Evolutionary conservation across 2,113 vertebrate genomes (phyloP).

Genomic region (Dinomys branickii): DNA sequence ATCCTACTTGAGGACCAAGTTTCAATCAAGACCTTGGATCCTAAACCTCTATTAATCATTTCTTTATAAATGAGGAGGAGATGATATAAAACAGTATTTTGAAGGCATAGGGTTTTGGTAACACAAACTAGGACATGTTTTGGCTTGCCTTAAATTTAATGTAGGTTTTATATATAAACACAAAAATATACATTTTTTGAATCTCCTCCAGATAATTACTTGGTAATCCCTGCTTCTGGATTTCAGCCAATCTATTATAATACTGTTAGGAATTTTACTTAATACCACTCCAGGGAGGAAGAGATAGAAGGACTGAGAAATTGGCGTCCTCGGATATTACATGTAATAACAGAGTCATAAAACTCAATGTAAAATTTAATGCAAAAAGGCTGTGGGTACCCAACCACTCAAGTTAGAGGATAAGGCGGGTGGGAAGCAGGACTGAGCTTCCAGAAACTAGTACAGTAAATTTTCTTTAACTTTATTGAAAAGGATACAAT

Average conservation of each 20-base stretch:
- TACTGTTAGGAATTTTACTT: conserved; percentile 82
- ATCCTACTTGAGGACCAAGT: neutral
- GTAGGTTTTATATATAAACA: conserved; percentile 80
- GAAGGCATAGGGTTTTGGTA: conserved; percentile 65
- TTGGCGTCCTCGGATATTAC: conserved; percentile 75
- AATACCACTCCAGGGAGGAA: conserved; percentile 83
- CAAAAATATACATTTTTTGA: conserved; percentile 75
- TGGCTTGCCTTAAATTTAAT: conserved; percentile 76
- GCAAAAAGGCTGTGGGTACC: conserved; percentile 81
- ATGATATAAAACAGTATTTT: neutral
- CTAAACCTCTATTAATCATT: neutral
- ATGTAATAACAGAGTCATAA: conserved; percentile 78
- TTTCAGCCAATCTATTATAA: conserved; percentile 77
- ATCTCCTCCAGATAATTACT: conserved; percentile 75
- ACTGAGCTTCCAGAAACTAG: conserved; percentile 54
- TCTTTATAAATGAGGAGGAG: neutral
- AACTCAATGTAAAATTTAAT: conserved; percentile 84
- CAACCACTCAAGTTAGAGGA: conserved; percentile 73
- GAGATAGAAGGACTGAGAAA: conserved; percentile 46
- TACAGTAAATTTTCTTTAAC: conserved; percentile 69
- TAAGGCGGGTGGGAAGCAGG: conserved; percentile 78
- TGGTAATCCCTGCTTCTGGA: conserved; percentile 76
- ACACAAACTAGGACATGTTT: conserved; percentile 60
- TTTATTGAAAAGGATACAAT: conserved; percentile 46
- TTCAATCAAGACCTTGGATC: neutral